Conservation (phyloP, 1,140 invertebrate species). For the Aphidius ervi region DNA sequence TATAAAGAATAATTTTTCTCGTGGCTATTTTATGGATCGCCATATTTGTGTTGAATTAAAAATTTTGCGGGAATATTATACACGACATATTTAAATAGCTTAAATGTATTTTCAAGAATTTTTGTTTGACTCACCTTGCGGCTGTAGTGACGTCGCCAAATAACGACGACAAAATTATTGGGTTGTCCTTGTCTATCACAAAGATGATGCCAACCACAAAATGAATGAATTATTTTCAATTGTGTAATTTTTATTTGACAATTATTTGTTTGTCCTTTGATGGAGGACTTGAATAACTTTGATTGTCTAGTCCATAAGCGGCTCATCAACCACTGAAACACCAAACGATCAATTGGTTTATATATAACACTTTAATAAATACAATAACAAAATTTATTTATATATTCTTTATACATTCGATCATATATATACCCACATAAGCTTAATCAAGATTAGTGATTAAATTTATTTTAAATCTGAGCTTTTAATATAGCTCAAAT, state of each 20-base stretch:
- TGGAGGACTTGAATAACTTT: slow-evolving; percentile 7
- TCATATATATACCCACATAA: slow-evolving; percentile 27
- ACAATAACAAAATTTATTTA: too few species aligned
- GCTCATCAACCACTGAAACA: slow-evolving; percentile 45
- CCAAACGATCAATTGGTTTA: slow-evolving; percentile 24
- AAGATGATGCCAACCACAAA: slow-evolving; percentile 4
- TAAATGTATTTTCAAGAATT: slow-evolving; percentile 6
- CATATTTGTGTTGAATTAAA: too few species aligned
- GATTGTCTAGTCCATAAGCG: slow-evolving; percentile 46
- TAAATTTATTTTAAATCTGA: too few species aligned
- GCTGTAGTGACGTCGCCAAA: slow-evolving; percentile 44
- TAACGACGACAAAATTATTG: slow-evolving; percentile 19
- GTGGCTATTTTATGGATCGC: too few species aligned
- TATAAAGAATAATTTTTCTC: too few species aligned
- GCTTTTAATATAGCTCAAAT: too few species aligned
- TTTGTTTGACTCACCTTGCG: slow-evolving; percentile 45
- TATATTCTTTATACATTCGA: not conserved
- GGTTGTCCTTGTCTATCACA: slow-evolving; percentile 22
- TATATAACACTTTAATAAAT: too few species aligned
- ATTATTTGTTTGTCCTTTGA: slow-evolving; percentile 10
- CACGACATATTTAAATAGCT: not conserved
- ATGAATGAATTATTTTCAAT: too few species aligned
- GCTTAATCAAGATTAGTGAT: slow-evolving; percentile 1
- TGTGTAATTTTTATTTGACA: too few species aligned
- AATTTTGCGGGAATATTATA: too few species aligned